Evolutionary conservation across 2,888 invertebrate species (phyloP).

Genomic region (Adineta ricciae): DNA sequence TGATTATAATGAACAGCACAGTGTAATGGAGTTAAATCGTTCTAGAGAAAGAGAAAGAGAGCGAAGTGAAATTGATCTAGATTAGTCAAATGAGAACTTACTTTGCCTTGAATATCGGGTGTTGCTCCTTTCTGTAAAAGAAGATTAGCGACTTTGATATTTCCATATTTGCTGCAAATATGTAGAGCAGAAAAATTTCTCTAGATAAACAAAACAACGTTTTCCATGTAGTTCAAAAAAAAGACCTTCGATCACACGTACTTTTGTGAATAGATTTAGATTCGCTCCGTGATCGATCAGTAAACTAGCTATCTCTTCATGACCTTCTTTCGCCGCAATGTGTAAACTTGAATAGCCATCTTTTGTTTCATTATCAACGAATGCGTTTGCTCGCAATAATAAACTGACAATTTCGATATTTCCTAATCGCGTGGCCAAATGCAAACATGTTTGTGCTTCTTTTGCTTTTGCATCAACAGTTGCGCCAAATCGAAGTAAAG

Average conservation of each 20-base stretch:
- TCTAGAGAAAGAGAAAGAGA: constrained; percentile 48
- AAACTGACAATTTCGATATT: constrained; percentile 95
- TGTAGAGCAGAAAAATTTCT: constrained; percentile 91
- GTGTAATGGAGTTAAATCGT: constrained; percentile 91
- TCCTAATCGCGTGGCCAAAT: constrained; percentile 90
- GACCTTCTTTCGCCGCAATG: constrained; percentile 95
- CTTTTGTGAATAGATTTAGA: constrained; percentile 25
- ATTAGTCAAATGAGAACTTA: background rate
- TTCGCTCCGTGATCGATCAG: constrained; percentile 31
- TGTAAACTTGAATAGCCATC: constrained; percentile 94
- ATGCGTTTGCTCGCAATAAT: constrained; percentile 83
- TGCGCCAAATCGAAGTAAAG: constrained; percentile 88
- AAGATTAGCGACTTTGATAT: constrained; percentile 73
- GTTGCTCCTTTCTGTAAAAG: constrained; percentile 84
- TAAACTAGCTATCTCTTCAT: constrained; percentile 56
- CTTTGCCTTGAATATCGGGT: constrained; percentile 87
- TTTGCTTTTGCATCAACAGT: constrained; percentile 87
- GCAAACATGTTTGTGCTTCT: constrained; percentile 93
- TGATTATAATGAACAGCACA: constrained; percentile 91
- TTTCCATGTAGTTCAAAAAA: background rate
- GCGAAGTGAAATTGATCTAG: background rate
- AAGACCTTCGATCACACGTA: background rate
- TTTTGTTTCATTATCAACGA: constrained; percentile 75
- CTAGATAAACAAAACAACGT: constrained; percentile 34
- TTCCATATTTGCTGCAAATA: constrained; percentile 95